Conservation (phyloP, 92 coral and sea anemone species). For the Epizoanthus rinbou region DNA sequence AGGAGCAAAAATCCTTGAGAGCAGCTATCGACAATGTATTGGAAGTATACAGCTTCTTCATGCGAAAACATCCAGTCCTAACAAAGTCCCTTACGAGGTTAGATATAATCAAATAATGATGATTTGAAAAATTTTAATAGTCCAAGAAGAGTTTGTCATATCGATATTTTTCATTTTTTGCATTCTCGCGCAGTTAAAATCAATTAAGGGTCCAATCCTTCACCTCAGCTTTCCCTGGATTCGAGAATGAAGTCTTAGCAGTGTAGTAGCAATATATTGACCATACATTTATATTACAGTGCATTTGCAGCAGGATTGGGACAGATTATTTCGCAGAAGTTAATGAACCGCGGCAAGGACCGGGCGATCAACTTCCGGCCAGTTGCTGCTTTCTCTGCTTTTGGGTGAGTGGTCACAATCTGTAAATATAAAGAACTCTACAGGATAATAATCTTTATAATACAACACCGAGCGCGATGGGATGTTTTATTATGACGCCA, state of each 20-base stretch:
- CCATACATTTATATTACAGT: not conserved
- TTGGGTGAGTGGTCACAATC: conserved; percentile 24
- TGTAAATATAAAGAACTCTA: no score
- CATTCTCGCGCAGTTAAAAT: no score
- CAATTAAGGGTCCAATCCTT: no score
- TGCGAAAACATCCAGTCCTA: conserved; percentile 38
- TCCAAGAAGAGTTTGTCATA: no score
- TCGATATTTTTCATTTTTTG: no score
- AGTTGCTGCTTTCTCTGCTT: conserved; percentile 30
- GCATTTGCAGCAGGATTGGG: conserved; percentile 37
- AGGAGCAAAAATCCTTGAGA: not conserved
- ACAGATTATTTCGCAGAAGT: conserved; percentile 34
- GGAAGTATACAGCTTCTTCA: conserved; percentile 35
- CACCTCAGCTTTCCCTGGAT: no score
- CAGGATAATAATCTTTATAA: no score
- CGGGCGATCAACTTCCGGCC: conserved; percentile 34
- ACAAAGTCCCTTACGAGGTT: conserved; percentile 39
- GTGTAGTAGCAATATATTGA: not conserved
- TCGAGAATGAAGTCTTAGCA: not conserved
- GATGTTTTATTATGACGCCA: no score
- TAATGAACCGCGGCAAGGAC: conserved; percentile 11
- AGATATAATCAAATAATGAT: not conserved
- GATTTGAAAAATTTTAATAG: not conserved
- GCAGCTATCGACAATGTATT: conserved; percentile 32
- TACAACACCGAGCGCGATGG: no score